These are phyloP conservation scores for Syngnathus acus DNA, from an alignment of 2,797 vertebrate species.

Conservation along the genomic window DNA sequence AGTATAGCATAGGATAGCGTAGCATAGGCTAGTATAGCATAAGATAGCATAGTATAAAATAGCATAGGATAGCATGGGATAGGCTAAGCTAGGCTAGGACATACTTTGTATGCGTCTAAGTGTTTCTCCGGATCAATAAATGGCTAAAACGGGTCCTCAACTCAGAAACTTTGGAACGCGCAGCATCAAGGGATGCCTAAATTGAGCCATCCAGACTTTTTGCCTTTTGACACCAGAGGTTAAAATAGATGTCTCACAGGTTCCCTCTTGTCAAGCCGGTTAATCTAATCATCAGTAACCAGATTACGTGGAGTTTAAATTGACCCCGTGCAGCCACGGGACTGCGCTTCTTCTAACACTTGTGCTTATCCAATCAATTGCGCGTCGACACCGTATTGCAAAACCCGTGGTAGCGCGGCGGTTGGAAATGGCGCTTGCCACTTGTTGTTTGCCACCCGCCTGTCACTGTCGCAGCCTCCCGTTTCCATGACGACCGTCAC, in stretches of 20 bases:
- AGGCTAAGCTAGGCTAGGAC: too few species aligned
- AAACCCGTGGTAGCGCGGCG: background rate
- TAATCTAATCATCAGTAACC: background rate
- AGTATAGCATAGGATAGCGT: too few species aligned
- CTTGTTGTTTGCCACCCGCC: slow-evolving; percentile 7
- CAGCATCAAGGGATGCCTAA: background rate
- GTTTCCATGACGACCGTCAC: slow-evolving; percentile 32
- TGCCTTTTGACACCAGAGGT: background rate
- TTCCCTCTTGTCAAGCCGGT: background rate
- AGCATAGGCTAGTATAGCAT: too few species aligned
- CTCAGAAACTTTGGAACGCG: background rate
- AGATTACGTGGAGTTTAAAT: background rate
- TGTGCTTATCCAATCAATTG: background rate
- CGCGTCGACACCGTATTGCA: background rate
- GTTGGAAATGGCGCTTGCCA: background rate
- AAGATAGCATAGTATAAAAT: too few species aligned
- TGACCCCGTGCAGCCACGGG: background rate
- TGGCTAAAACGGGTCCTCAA: too few species aligned
- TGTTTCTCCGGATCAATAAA: too few species aligned
- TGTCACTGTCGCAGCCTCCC: slow-evolving; percentile 11
- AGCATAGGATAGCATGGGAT: too few species aligned
- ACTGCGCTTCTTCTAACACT: background rate
- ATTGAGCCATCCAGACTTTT: background rate
- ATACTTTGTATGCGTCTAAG: too few species aligned
- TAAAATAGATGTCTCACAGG: background rate